Conservation (phyloP, 2,888 invertebrate species). For the Dichetophora obliterata region DNA sequence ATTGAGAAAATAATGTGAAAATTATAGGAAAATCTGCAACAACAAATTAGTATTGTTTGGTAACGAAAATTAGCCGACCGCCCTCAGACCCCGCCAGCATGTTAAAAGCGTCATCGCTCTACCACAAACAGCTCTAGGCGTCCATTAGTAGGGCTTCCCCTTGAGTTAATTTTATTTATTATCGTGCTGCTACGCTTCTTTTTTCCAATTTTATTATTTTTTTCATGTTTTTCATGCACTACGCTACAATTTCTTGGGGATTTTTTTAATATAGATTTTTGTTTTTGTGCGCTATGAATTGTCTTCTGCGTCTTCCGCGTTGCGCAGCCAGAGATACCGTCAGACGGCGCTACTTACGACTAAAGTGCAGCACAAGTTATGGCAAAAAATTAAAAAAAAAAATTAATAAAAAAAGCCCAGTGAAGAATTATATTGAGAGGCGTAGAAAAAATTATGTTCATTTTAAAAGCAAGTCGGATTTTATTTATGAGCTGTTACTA, state of each 20-base stretch:
- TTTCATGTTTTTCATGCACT: neutral
- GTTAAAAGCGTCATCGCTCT: neutral
- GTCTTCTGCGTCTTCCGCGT: constrained; percentile 1
- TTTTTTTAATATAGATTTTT: neutral
- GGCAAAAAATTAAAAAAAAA: neutral
- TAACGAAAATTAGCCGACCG: constrained; percentile 19
- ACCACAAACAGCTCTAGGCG: neutral
- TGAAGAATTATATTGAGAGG: neutral
- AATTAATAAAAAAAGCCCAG: no score
- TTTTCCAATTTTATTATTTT: neutral
- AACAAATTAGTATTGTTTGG: constrained; percentile 14
- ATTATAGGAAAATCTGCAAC: constrained; percentile 28
- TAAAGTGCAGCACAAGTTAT: neutral
- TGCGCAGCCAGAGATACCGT: neutral
- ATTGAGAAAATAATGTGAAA: constrained; percentile 24
- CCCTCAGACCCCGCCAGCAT: neutral
- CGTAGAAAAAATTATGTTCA: neutral
- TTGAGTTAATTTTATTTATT: constrained; percentile 32
- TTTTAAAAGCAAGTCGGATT: no score
- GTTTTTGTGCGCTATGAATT: neutral
- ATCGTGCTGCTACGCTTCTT: constrained; percentile 9
- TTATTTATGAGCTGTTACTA: no score
- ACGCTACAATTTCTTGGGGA: neutral
- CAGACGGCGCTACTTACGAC: neutral
- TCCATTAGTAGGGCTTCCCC: constrained; percentile 39